Base-by-base conservation (phyloP, 37 sponge, comb jelly and placozoan species). In the Cladorhizidae sp. region DNA sequence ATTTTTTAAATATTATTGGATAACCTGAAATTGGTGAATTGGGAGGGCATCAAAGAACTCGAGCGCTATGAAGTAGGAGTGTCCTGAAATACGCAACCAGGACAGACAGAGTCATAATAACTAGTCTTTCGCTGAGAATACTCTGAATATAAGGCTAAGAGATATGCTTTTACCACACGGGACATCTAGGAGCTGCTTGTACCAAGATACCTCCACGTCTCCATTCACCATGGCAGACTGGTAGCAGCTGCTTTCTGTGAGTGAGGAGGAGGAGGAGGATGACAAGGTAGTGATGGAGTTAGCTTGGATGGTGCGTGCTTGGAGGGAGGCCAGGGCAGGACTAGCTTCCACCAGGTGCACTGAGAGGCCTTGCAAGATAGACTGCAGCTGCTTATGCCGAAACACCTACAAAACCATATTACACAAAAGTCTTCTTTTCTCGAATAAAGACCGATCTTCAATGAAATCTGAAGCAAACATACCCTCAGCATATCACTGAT, bases 21-120 rank as follows among this genome's bases (percentile, higher is more conserved):
- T n/a, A n/a, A 92, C 90, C 85, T 85, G 84, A 58, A 95, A 98
- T 87, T 98, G 99, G 62, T 98, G 95, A 21, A 98, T 63, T 1
- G 97, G 97, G 2, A 98, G 88, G 45, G 97, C 99, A 89, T 98
- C 99, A 76, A 98, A 96, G 80, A 98, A 98, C 83, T 98, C 99
- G 41, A 96, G 95, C 36, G 97, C 94, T 59, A 98, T 69, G 58
- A 80, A 86, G 73, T 88, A 95, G 36, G 80, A 73, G n/a, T 62
- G 67, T 8, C 77, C 88, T 89, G 63, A 1, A 32, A 74, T 7
- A 45, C n/a, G n/a, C n/a, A n/a, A n/a, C n/a, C n/a, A n/a, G n/a
- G n/a, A n/a, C n/a, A n/a, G n/a, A n/a, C n/a, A n/a, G n/a, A n/a
- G n/a, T n/a, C n/a, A n/a, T n/a, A n/a, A n/a, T n/a, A n/a, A n/a